Conservation (phyloP, 2,797 vertebrate genomes). For the Rhadinocentrus ornatus region DNA sequence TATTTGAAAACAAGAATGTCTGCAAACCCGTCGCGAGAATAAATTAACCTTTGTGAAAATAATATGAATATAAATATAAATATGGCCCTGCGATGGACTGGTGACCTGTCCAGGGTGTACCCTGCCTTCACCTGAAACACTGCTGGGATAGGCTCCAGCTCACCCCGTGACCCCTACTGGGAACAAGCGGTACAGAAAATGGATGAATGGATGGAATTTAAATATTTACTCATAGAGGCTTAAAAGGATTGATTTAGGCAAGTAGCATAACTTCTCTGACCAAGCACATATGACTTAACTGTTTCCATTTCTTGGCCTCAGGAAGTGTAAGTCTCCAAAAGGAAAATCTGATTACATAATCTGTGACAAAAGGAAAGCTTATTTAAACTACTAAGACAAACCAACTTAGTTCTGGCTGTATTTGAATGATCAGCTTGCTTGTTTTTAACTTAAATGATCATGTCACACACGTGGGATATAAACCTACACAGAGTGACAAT, state of each 20-base stretch:
- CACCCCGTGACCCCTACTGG: too few species aligned
- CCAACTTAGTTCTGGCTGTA: neutral
- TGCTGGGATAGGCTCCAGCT: too few species aligned
- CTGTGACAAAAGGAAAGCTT: neutral
- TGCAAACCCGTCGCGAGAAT: constrained; percentile 1
- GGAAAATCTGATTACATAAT: neutral
- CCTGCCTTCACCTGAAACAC: too few species aligned
- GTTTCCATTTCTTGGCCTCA: neutral
- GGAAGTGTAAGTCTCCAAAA: neutral
- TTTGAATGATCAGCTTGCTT: neutral
- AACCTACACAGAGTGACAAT: constrained; percentile 24
- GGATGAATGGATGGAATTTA: too few species aligned
- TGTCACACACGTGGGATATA: neutral
- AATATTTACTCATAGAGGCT: too few species aligned
- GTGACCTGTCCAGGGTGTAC: too few species aligned
- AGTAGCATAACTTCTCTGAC: neutral
- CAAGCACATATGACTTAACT: too few species aligned
- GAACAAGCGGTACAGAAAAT: too few species aligned
- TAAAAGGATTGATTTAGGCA: neutral
- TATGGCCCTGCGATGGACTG: too few species aligned
- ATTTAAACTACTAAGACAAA: neutral
- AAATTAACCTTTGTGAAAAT: neutral
- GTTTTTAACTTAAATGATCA: neutral
- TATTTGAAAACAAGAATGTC: constrained; percentile 40
- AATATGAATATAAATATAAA: too few species aligned